Evolutionary conservation across 2,888 invertebrate species (phyloP), one percentile per base, ranked within the genome.

Genomic region (Acleris holmiana): DNA sequence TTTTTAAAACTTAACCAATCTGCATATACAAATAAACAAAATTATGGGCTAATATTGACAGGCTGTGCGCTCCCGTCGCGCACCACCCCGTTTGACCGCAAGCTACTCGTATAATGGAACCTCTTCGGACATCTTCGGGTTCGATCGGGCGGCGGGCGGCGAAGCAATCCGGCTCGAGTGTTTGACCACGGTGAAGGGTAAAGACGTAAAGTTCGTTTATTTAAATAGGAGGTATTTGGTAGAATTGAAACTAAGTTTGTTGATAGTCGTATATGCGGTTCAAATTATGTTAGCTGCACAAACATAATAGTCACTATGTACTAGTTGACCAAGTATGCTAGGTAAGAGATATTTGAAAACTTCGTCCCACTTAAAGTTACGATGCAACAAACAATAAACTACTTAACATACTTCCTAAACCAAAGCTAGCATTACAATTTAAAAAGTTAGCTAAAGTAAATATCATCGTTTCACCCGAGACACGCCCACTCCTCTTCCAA

Each of bases 121-220:
- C 60, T 51, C 17, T 40, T 58, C 48, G 57, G 57, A 5, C 21
- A n/a, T 13, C 19, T 8, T 63, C 57, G 46, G 57, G 47, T 25
- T 15, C 18, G 23, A 21, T 57, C 51, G 63, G 51, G 47, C n/a
- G 7, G 5, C 23, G 50, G 21, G 19, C 19, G 54, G n/a, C 53
- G 40, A 50, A 57, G 57, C 58, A 64, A 64, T 64, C 53, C 41
- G 53, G 21, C 19, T 64, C 47, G 48, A 64, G 64, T 64, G 58
- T 64, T 59, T 64, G 64, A 21, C 53, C 58, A 19, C 53, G 48
- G 64, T 54, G 53, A 59, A 47, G 63, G 64, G 53, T 64, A 57
- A n/a, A 48, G 49, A 49, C 49, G 21, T 23, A 21, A 57, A 47
- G 53, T 41, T 17, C 47, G 56, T 46, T 59, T 61, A 59, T 58